Percentiles rank a stretch among this genome's conserved stretches.
Conservation (phyloP, 2,113 vertebrate species). For the Gambusia affinis region DNA sequence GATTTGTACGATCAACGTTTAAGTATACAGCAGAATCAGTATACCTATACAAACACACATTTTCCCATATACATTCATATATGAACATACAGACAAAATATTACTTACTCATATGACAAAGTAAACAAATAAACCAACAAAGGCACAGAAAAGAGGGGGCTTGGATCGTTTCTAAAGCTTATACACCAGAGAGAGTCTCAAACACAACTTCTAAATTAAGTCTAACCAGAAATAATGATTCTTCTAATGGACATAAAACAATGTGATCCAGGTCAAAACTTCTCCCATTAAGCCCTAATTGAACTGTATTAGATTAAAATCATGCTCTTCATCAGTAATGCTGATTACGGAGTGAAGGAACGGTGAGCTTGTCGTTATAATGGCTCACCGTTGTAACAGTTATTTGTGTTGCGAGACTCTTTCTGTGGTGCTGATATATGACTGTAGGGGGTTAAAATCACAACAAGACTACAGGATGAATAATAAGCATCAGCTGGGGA, state of each 20-base stretch:
- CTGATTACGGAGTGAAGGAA: not conserved
- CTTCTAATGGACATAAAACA: not conserved
- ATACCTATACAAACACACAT: constrained; percentile 77
- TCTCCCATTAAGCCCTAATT: not conserved
- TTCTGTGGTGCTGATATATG: constrained; percentile 41
- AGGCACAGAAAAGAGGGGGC: constrained; percentile 44
- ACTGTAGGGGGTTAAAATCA: constrained; percentile 76
- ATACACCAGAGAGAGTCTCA: constrained; percentile 59
- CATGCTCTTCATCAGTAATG: not conserved
- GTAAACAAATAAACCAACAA: constrained; percentile 37
- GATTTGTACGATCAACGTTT: constrained; percentile 66
- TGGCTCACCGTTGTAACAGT: not conserved
- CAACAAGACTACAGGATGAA: constrained; percentile 51
- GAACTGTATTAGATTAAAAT: not conserved
- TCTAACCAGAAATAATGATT: not conserved
- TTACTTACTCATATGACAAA: constrained; percentile 74
- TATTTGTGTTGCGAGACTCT: constrained; percentile 40
- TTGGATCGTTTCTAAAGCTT: constrained; percentile 53
- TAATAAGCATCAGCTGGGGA: constrained; percentile 47
- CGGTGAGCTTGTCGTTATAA: constrained; percentile 5
- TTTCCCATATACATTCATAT: constrained; percentile 76
- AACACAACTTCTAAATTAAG: constrained; percentile 18
- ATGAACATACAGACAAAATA: constrained; percentile 84
- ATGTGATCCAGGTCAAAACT: not conserved
- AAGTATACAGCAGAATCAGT: constrained; percentile 59